A percentile compares a stretch with the other conserved stretches of the same genome.
Conservation (phyloP, 2,888 invertebrate species). For the Aethes cnicana region DNA sequence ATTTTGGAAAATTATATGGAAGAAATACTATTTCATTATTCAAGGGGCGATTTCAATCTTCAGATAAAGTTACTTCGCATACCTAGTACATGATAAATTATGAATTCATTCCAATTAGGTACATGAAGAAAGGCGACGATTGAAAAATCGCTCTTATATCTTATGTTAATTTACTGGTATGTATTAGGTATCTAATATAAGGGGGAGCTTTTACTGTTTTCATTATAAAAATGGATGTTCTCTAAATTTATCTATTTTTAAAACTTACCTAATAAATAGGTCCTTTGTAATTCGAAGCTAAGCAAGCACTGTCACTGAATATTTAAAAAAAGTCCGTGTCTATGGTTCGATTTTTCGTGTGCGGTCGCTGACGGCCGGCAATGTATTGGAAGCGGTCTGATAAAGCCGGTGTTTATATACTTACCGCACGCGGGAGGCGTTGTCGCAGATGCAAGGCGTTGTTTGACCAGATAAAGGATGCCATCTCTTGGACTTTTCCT, state of each 20-base stretch:
- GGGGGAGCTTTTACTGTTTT: no score
- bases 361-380: slow-evolving; percentile 71
- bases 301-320: slow-evolving; percentile 66
- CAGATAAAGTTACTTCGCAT: no score
- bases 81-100: no score
- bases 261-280: slow-evolving; percentile 69
- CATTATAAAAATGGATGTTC: slow-evolving; percentile 1
- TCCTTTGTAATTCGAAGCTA: slow-evolving; percentile 57
- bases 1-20: no score
- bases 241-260: slow-evolving; percentile 23
- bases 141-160: no score
- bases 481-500: slow-evolving; percentile 24
- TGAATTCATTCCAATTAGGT: no score
- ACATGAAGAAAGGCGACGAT: no score
- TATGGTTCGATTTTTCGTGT: slow-evolving; percentile 55
- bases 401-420: slow-evolving; percentile 71
- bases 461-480: slow-evolving; percentile 34
- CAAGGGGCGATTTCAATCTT: no score
- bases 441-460: slow-evolving; percentile 56
- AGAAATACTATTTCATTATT: no score
- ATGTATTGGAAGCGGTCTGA: slow-evolving; percentile 72
- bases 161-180: no score
- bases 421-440: slow-evolving; percentile 53
- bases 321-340: slow-evolving; percentile 42
- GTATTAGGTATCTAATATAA: no score